Evolutionary conservation across 2,888 invertebrate genomes (phyloP).

Genomic region (Odontocolon sp.): DNA sequence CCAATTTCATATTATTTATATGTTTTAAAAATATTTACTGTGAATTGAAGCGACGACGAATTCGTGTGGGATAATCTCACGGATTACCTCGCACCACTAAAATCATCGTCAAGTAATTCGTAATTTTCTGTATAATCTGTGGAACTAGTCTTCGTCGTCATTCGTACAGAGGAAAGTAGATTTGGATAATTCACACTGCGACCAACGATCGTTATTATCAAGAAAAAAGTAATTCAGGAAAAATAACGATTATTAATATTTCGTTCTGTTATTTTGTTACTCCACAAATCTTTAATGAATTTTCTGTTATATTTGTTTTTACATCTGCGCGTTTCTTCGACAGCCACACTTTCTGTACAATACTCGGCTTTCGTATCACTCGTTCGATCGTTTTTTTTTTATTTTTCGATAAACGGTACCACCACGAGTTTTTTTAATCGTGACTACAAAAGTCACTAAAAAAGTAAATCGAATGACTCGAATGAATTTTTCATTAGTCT

Average conservation of each 20-base stretch:
- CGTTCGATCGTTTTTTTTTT: constrained; percentile 1
- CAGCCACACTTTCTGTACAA: constrained; percentile 6
- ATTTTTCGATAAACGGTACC: not conserved
- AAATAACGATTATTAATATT: not conserved
- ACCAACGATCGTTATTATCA: not conserved
- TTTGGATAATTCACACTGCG: not conserved
- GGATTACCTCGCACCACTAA: constrained; percentile 35
- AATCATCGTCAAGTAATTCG: constrained; percentile 20
- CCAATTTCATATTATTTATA: no score
- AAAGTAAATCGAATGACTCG: no score
- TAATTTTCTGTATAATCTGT: constrained; percentile 2
- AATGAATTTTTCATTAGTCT: not conserved
- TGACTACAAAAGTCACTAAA: no score
- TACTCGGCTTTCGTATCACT: constrained; percentile 14
- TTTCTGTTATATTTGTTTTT: not conserved
- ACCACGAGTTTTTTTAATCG: not conserved
- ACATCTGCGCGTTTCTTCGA: constrained; percentile 22
- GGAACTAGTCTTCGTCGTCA: not conserved
- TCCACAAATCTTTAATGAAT: constrained; percentile 13
- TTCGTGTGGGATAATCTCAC: not conserved
- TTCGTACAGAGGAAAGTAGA: not conserved
- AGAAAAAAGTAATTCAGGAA: not conserved
- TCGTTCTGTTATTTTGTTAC: not conserved
- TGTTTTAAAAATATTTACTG: not conserved
- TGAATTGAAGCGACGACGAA: not conserved